Conservation (phyloP, 2,113 vertebrate species). For the Scartelaos histophorus region DNA sequence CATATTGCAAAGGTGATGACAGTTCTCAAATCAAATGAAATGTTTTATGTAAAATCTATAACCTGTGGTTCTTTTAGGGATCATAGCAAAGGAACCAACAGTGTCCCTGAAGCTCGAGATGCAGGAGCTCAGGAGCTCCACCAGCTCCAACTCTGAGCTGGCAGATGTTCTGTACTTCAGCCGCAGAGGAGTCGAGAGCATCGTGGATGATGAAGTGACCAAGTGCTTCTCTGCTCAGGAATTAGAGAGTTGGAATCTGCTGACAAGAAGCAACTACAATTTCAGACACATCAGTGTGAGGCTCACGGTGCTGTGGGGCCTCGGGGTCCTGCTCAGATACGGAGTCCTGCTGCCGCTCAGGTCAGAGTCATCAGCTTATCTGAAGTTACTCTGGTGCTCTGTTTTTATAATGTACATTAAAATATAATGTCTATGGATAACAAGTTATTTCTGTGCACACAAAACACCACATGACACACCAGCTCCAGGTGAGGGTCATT, state of each 20-base stretch:
- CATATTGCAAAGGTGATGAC: conserved; percentile 87
- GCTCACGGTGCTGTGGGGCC: conserved; percentile 91
- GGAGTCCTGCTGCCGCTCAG: conserved; percentile 93
- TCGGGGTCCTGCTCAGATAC: conserved; percentile 92
- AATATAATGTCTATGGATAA: too few species aligned
- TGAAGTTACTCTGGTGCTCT: too few species aligned
- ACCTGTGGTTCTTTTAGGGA: conserved; percentile 75
- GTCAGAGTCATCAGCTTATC: conserved; percentile 56
- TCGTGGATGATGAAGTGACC: conserved; percentile 98
- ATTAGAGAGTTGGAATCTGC: conserved; percentile 94
- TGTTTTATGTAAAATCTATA: background rate
- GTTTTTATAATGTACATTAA: too few species aligned
- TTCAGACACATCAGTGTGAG: conserved; percentile 96
- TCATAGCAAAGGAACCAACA: conserved; percentile 92
- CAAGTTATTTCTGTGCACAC: too few species aligned
- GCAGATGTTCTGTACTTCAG: conserved; percentile 97
- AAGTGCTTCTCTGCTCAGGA: conserved; percentile 94
- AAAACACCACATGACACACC: too few species aligned
- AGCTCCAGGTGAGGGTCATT: too few species aligned
- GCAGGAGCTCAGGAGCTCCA: conserved; percentile 88
- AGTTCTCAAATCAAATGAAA: background rate
- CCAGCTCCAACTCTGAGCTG: conserved; percentile 88
- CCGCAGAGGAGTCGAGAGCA: conserved; percentile 93
- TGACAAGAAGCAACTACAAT: conserved; percentile 96
- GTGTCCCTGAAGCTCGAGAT: conserved; percentile 91